Conservation (phyloP, 2,113 vertebrate genomes). For the Leptobrachium ailaonicum region DNA sequence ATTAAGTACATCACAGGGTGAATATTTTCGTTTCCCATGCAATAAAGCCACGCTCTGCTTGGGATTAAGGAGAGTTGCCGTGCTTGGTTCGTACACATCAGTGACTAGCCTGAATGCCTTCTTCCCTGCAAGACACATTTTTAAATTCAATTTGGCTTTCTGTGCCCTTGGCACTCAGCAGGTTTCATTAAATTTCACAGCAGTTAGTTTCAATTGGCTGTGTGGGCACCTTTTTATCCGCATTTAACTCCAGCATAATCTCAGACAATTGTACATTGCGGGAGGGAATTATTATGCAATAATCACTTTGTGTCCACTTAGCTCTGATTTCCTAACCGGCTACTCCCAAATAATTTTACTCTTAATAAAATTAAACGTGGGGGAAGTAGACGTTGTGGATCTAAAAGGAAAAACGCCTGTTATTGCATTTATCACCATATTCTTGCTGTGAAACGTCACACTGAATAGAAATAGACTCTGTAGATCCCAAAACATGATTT, state of each 20-base stretch:
- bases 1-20: constrained; percentile 42
- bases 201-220: constrained; percentile 63
- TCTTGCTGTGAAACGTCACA: too few relatives aligned
- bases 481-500: too few relatives aligned
- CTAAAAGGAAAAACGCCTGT: too few relatives aligned
- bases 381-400: neutral
- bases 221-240: constrained; percentile 61
- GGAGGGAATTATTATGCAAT: constrained; percentile 28
- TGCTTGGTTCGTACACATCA: constrained; percentile 62
- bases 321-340: constrained; percentile 34
- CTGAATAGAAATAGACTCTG: too few relatives aligned
- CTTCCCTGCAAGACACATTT: constrained; percentile 63
- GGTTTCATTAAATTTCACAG: constrained; percentile 71
- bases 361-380: constrained; percentile 17
- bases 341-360: constrained; percentile 26
- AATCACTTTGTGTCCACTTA: constrained; percentile 47
- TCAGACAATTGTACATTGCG: constrained; percentile 56
- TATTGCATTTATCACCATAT: too few relatives aligned
- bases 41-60: constrained; percentile 58
- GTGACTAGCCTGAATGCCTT: constrained; percentile 63
- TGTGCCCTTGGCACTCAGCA: constrained; percentile 64
- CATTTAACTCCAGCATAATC: constrained; percentile 63
- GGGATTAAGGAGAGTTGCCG: constrained; percentile 59
- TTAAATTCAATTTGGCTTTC: constrained; percentile 66
- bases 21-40: constrained; percentile 60